phyloP scores from a whole-genome alignment of 2,888 invertebrate species.

The Gibbula magus region DNA sequence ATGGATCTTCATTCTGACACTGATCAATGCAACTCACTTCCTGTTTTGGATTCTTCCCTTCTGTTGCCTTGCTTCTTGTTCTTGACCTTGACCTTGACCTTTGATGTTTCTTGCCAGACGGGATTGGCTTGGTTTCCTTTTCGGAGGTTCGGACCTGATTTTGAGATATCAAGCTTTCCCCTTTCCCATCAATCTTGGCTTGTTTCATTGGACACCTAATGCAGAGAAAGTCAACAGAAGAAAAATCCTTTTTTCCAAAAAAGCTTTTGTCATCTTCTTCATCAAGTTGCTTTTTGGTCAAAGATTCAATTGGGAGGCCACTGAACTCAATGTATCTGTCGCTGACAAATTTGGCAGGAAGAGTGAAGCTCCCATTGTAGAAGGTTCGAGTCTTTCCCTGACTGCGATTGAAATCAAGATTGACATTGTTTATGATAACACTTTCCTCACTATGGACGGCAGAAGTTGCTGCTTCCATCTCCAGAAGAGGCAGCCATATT shows the following conservation, averaged over 20 bases:
- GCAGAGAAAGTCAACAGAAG: not conserved
- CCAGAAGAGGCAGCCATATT: conserved; percentile 52
- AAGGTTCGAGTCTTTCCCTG: not conserved
- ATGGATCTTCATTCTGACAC: not conserved
- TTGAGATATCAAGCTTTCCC: too few species aligned
- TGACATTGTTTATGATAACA: conserved; percentile 46
- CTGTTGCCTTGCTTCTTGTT: too few species aligned
- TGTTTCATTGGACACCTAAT: not conserved
- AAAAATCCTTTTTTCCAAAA: not conserved
- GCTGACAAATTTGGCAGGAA: conserved; percentile 41
- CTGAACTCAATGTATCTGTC: conserved; percentile 51
- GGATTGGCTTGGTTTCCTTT: too few species aligned
- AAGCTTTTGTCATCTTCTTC: conserved; percentile 27
- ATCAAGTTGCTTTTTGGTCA: conserved; percentile 5
- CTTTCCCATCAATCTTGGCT: too few species aligned
- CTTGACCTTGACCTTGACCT: too few species aligned
- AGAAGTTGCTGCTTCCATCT: conserved; percentile 55
- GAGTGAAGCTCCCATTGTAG: conserved; percentile 44
- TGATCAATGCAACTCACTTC: too few species aligned
- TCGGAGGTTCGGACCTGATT: too few species aligned
- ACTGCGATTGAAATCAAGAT: conserved; percentile 37
- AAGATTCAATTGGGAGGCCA: conserved; percentile 27
- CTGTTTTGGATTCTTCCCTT: too few species aligned
- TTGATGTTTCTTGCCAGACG: too few species aligned
- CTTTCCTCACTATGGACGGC: conserved; percentile 45